A percentile compares a stretch with the other conserved stretches of the same genome.
phyloP scores from a whole-genome alignment of 2,888 invertebrate genomes.

The Pedicia rivosa region DNA sequence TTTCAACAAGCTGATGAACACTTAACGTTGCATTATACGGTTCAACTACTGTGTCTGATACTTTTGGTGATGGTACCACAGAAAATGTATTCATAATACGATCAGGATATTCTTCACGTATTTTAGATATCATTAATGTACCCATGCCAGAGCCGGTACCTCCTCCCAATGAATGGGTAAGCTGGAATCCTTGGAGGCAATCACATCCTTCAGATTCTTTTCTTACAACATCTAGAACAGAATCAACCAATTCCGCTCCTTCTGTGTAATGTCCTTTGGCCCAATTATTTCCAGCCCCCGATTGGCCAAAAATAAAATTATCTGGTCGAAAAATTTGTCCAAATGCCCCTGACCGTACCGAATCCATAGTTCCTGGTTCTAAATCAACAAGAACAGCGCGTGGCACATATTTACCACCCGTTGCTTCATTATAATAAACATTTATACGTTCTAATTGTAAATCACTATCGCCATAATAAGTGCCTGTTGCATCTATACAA shows the following conservation, averaged over 20 bases:
- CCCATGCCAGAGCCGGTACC: slow-evolving; percentile 85
- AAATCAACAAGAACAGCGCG: slow-evolving; percentile 85
- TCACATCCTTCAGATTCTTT: slow-evolving; percentile 85
- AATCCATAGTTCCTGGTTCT: slow-evolving; percentile 97
- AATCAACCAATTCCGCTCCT: slow-evolving; percentile 75
- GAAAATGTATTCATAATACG: slow-evolving; percentile 79
- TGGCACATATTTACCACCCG: slow-evolving; percentile 87
- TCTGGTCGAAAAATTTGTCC: slow-evolving; percentile 90
- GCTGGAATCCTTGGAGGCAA: slow-evolving; percentile 72
- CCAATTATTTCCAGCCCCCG: slow-evolving; percentile 77
- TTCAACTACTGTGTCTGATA: slow-evolving; percentile 43
- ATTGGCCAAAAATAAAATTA: slow-evolving; percentile 87
- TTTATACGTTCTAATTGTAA: slow-evolving; percentile 87
- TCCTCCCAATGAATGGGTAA: slow-evolving; percentile 73
- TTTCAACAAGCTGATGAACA: slow-evolving; percentile 76
- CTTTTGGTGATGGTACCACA: slow-evolving; percentile 73
- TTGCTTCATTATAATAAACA: slow-evolving; percentile 91
- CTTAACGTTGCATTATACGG: slow-evolving; percentile 84
- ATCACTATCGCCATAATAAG: slow-evolving; percentile 81
- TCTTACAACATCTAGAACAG: slow-evolving; percentile 67
- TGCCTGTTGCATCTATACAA: slow-evolving; percentile 83
- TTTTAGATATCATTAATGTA: slow-evolving; percentile 72
- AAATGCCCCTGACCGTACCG: slow-evolving; percentile 85
- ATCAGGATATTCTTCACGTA: slow-evolving; percentile 75
- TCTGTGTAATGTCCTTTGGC: slow-evolving; percentile 90